A percentile compares a stretch with the other conserved stretches of the same genome.
phyloP scores from a whole-genome alignment of 2,888 invertebrate species.

The Neocrepidodera transversa region DNA sequence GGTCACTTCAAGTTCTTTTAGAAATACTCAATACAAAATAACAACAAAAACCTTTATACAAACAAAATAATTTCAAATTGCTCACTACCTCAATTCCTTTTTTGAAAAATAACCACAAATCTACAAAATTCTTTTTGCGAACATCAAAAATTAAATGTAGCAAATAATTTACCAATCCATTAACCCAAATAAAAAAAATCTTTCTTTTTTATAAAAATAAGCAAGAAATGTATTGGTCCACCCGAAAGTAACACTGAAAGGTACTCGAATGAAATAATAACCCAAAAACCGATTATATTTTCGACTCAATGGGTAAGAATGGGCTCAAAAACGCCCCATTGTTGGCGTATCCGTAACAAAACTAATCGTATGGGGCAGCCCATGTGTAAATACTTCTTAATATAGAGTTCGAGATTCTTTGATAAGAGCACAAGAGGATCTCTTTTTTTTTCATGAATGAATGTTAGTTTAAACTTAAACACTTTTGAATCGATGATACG shows the following conservation, averaged over 20 bases:
- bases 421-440: conserved; percentile 25
- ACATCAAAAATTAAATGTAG: conserved; percentile 36
- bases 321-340: conserved; percentile 47
- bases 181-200: neutral
- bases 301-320: conserved; percentile 45
- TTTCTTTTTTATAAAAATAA: neutral
- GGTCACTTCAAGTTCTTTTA: neutral
- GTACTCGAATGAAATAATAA: conserved; percentile 30
- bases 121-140: conserved; percentile 19
- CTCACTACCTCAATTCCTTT: neutral
- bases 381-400: conserved; percentile 54
- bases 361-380: conserved; percentile 55
- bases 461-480: conserved; percentile 44
- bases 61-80: neutral
- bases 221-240: conserved; percentile 11
- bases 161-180: conserved; percentile 26
- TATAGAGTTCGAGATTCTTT: conserved; percentile 30
- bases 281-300: conserved; percentile 41
- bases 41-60: neutral
- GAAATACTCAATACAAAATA: neutral
- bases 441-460: conserved; percentile 27
- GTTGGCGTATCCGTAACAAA: conserved; percentile 55
- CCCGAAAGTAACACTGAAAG: conserved; percentile 17
- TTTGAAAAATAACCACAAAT: conserved; percentile 33
- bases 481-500: conserved; percentile 41